These are phyloP conservation scores for Drosophila nigromelanica DNA, from an alignment of 1,140 invertebrate genomes.

Conservation along the genomic window DNA sequence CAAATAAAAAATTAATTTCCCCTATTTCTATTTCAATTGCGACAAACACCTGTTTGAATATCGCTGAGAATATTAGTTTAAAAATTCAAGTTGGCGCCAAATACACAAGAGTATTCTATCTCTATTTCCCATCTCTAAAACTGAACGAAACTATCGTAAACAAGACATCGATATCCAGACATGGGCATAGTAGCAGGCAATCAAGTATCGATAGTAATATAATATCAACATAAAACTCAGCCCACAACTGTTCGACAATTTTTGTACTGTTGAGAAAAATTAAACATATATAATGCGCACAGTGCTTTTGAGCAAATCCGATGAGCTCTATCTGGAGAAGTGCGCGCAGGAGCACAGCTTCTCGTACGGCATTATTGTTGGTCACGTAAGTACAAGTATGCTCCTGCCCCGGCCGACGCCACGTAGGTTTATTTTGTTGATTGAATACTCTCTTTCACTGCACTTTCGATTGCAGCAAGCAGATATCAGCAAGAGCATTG, in stretches of 20 bases:
- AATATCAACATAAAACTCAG: conserved; percentile 23
- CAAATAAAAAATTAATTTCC: too few relatives aligned
- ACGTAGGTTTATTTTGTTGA: conserved; percentile 62
- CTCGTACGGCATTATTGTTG: conserved; percentile 76
- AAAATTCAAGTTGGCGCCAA: neutral
- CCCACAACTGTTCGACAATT: conserved; percentile 8
- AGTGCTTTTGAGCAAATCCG: conserved; percentile 72
- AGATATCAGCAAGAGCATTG: conserved; percentile 67
- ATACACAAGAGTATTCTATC: neutral
- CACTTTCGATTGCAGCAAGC: conserved; percentile 56
- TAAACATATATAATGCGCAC: conserved; percentile 64
- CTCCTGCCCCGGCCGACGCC: conserved; percentile 27
- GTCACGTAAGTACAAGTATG: conserved; percentile 67
- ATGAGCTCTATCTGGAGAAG: conserved; percentile 77
- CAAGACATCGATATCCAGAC: neutral
- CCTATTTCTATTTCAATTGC: neutral
- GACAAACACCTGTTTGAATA: conserved; percentile 15
- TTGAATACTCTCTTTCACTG: neutral
- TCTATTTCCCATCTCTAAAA: neutral
- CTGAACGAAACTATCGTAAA: conserved; percentile 3
- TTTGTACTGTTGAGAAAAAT: conserved; percentile 33
- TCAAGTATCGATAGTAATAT: conserved; percentile 13
- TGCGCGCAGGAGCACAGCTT: conserved; percentile 75
- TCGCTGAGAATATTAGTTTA: neutral
- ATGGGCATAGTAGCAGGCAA: neutral